Base-by-base conservation (phyloP, 2,797 vertebrate genomes). In the Peromyscus nudipes region DNA sequence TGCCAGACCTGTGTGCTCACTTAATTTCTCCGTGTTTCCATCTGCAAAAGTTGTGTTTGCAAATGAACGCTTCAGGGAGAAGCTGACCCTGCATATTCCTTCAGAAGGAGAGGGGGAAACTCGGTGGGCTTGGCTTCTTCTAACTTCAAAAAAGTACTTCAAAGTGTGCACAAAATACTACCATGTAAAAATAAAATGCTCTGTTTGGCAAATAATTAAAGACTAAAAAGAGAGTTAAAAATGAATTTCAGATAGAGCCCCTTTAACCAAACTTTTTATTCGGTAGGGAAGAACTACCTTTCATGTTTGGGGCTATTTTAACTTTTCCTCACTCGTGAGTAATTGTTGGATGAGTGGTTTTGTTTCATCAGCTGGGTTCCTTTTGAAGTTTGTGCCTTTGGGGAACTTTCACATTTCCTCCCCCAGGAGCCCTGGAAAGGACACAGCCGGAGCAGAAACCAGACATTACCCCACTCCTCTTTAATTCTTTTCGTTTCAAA, bases 311-410 rank as follows among this genome's bases (percentile, higher is more conserved):
- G 57, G 79, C 34, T 8, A 25, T 90, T 89, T 92, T 67, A 62
- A 84, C 31, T 40, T 92, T 79, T 92, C 71, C 46, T 92, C 75
- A 62, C 69, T 92, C 43, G 6, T 52, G 49, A 80, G 46, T 91
- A 75, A 65, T 55, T 79, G n/a, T 65, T 87, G 29, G 29, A 25
- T 93, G 87, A 81, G 40, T n/a, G 37, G 64, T 92, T 93, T 92
- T 73, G 52, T 94, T 94, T 81, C 55, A 92, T 92, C 46, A 34
- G 0, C n/a, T 62, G 46, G 19, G 1, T 55, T 93, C 55, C 71
- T 23, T 96, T 96, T 95, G 93, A 97, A 95, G 76, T 92, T 60
- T 87, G 71, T 31, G 4, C 55, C 52, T n/a, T 1, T 40, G 60
- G 71, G 31, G 67, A 82, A 73, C 46, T 95, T 95, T 93, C 73